phyloP scores from a whole-genome alignment of 2,797 vertebrate species.

The Eupleurogrammus muticus region DNA sequence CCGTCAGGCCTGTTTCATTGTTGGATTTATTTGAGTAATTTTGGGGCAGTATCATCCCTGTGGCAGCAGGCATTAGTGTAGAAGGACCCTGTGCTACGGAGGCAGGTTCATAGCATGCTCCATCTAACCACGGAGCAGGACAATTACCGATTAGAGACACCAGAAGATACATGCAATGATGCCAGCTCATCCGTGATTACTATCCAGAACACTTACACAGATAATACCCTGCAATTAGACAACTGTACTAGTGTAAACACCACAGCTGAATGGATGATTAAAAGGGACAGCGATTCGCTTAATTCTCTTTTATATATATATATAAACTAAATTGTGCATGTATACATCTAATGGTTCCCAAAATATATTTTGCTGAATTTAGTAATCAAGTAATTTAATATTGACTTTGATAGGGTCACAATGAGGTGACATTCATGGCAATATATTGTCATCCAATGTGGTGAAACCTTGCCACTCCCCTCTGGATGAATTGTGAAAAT shows the following conservation, averaged over 20 bases:
- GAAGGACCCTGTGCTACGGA: slow-evolving; percentile 22
- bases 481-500: no score
- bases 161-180: slow-evolving; percentile 5
- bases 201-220: slow-evolving; percentile 37
- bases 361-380: no score
- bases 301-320: slow-evolving; percentile 4
- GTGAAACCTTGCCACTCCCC: no score
- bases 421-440: no score
- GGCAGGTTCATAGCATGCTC: slow-evolving; percentile 31
- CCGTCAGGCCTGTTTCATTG: background rate
- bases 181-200: slow-evolving; percentile 27
- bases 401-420: no score
- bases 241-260: slow-evolving; percentile 13
- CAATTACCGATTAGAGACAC: slow-evolving; percentile 11
- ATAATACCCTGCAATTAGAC: slow-evolving; percentile 44
- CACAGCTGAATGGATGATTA: slow-evolving; percentile 20
- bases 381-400: no score
- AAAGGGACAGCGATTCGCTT: background rate
- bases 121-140: slow-evolving; percentile 15
- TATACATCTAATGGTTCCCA: no score
- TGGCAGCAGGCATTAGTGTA: slow-evolving; percentile 18
- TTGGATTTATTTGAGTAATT: slow-evolving; percentile 16
- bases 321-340: no score
- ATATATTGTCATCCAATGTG: no score
- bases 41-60: slow-evolving; percentile 4